Evolutionary conservation across 1,140 invertebrate genomes (phyloP), one percentile per base, ranked within the genome.

Genomic region (Thaumetopoea pityocampa): DNA sequence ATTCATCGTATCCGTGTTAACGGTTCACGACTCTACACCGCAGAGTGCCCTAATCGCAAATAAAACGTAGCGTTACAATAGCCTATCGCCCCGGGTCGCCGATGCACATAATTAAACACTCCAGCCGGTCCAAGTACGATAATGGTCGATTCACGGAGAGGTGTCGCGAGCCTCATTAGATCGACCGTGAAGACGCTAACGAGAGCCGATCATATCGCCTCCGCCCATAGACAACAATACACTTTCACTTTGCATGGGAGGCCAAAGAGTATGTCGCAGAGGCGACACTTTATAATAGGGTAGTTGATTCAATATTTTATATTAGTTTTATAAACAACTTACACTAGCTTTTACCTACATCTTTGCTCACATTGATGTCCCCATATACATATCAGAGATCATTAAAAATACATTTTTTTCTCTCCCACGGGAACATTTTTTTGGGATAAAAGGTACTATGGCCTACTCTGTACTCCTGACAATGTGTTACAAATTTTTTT

Each of bases 161-260:
- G 62, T 68, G 68, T 71, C 52, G 52, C 36, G 46, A 27, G 35
- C 43, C 62, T 69, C 67, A 71, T 77, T 68, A 72, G 55, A 53
- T 56, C 53, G 51, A 41, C 37, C 59, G 70, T 67, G 70, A 65
- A 51, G 64, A 34, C 46, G 46, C 49, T 77, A 78, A 78, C 74
- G 70, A 78, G 73, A 45, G 51, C 37, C 44, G 66, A 78, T 70
- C 42, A 36, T 65, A 78, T 74, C 69, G 41, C 46, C 17, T 36
- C 16, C 20, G 26, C 16, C 42, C 42, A 24, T 43, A 43, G 27
- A n/a, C 51, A 37, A 32, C 46, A 27, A 42, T 44, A 40, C 60
- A 72, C 73, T 74, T 78, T 78, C 70, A 70, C 68, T 71, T 67
- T 51, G 17, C 52, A 55, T 68, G 65, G 62, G 62, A 58, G 57